Conservation (phyloP, 2,797 vertebrate genomes). For the Tolypeutes matacus region DNA sequence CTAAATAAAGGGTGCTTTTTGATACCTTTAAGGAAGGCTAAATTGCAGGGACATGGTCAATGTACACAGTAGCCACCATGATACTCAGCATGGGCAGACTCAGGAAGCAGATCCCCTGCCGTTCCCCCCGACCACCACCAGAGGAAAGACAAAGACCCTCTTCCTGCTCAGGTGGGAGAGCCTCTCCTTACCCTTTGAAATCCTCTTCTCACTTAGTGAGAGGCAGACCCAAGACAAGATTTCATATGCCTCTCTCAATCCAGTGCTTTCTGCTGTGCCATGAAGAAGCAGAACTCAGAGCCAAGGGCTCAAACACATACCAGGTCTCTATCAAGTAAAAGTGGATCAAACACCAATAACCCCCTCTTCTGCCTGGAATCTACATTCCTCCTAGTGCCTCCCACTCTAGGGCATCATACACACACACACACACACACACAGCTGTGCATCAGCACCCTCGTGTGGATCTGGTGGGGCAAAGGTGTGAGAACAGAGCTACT, state of each 20-base stretch:
- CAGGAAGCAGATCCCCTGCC: not conserved
- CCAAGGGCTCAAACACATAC: not conserved
- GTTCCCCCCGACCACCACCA: not conserved
- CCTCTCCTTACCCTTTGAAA: not conserved
- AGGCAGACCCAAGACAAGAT: not conserved
- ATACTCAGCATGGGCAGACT: not conserved
- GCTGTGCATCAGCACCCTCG: not conserved
- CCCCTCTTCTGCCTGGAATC: not conserved
- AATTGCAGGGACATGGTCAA: not conserved
- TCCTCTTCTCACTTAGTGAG: not conserved
- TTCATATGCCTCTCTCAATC: not conserved
- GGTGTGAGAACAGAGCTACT: not conserved
- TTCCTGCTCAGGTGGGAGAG: not conserved
- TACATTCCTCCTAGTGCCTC: not conserved
- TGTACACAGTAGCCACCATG: not conserved
- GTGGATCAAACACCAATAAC: not conserved
- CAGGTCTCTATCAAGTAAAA: not conserved
- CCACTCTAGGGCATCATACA: not conserved
- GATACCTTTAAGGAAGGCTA: not conserved
- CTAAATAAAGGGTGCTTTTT: not conserved
- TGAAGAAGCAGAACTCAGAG: not conserved
- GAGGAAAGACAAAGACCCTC: not conserved
- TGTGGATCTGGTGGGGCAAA: not conserved
- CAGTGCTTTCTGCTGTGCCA: not conserved
- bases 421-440: not conserved